Evolutionary conservation across 2,888 invertebrate species (phyloP), one percentile per base, ranked within the genome.

Genomic region (Ophraella communa): DNA sequence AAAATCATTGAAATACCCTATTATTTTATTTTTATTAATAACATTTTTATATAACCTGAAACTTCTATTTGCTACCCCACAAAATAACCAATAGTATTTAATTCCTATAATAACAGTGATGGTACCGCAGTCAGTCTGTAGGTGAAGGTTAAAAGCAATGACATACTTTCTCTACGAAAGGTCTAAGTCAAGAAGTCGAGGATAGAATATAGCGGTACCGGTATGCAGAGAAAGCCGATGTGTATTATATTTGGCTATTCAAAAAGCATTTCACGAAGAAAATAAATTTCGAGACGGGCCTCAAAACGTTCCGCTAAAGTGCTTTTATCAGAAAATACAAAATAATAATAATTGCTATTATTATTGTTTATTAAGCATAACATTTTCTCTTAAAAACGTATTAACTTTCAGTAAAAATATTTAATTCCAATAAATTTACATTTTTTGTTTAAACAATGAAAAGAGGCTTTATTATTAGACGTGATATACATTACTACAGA

Each of bases 81-180:
- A 21, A 4, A 47, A 23, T 45, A 44, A 8, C 45, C 3, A 20
- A 10, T 17, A 17, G 4, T 18, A 8, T 52, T 53, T 18, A 53
- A 20, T 54, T 23, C 18, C 39, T 20, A 14, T 39, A 23, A 49
- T 51, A 54, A 54, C 18, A 54, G 11, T 20, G 35, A 35, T 23
- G 17, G 10, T 54, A 35, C 21, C 54, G 23, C 14, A 20, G 35
- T 11, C 21, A 24, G 65, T 61, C 67, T 70, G 67, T 79, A 74
- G 82, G 81, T 81, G 81, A 82, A 81, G 82, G 82, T 81, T 81
- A 79, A 52, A 72, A 76, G 72, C 75, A 77, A 71, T 81, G 81
- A 79, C 81, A 81, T 74, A 81, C 82, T 82, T 82, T 82, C 82
- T 74, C 78, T 73, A 78, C 75, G 81, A 81, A 82, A 82, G 82